Conservation (phyloP, 2,888 invertebrate genomes). For the Teleiodes luculella region DNA sequence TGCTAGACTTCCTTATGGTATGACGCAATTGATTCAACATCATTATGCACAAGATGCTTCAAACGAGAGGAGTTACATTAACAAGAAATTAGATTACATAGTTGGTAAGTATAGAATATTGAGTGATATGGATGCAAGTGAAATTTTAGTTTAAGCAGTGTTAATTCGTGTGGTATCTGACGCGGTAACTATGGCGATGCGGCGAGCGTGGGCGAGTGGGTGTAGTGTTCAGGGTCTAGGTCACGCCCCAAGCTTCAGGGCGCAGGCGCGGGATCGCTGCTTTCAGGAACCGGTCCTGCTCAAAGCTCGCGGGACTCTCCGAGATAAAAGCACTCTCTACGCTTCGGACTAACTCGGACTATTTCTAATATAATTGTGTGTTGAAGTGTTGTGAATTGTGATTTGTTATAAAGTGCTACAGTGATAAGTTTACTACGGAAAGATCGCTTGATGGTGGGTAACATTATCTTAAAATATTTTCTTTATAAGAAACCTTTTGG, state of each 20-base stretch:
- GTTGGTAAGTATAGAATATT: neutral
- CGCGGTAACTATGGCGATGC: conserved; percentile 56
- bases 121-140: neutral
- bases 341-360: conserved; percentile 1
- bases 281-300: conserved; percentile 45
- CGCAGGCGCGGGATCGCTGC: conserved; percentile 63
- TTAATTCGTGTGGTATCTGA: conserved; percentile 36
- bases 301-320: conserved; percentile 52
- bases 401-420: neutral
- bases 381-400: neutral
- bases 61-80: conserved; percentile 7
- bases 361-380: neutral
- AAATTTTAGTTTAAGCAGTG: conserved; percentile 21
- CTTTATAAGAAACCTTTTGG: too few species aligned
- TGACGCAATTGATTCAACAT: conserved; percentile 33
- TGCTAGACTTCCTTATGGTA: conserved; percentile 41
- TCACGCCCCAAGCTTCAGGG: conserved; percentile 63
- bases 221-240: conserved; percentile 77
- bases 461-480: too few species aligned
- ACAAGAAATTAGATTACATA: too few species aligned
- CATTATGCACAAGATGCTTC: conserved; percentile 14
- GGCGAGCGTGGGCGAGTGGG: conserved; percentile 65
- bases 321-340: conserved; percentile 37
- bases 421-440: neutral
- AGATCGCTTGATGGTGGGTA: neutral